Base-by-base conservation (phyloP, 2,113 vertebrate species). In the Oncorhynchus clarkii region DNA sequence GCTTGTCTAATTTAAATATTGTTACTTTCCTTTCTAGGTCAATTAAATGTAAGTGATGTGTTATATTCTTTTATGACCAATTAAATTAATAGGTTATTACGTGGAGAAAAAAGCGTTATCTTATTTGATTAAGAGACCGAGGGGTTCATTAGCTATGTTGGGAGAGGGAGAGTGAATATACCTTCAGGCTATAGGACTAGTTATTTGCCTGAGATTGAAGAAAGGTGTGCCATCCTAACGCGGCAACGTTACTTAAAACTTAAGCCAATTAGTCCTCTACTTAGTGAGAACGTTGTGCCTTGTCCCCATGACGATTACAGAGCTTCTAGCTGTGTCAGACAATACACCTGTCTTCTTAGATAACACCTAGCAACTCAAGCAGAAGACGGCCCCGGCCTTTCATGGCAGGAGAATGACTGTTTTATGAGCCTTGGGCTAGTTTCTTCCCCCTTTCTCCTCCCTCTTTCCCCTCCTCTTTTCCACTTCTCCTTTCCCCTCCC, bases 81-180 rank as follows among this genome's bases (percentile, higher is more conserved):
- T 99, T 97, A 96, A 96, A 99, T 97, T 96, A 99, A 97, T 97
- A 98, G 97, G 95, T 96, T 98, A 98, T 97, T 95, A 96, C 90
- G 9, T 74, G 77, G 7, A 68, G 64, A 92, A 93, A 93, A 93
- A 91, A 93, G 88, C 88, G 93, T 94, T 96, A 94, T 95, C 95
- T 95, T 96, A 96, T 98, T 97, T 97, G 96, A 98, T 98, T 98
- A 97, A 95, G 95, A 94, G 95, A 94, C 94, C 94, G 94, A 93
- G 94, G 51, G 94, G 95, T 96, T 97, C 95, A 96, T 98, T 97
- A 96, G 94, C 94, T 91, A 92, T 75, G 74, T 45, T 85, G 72
- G 93, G 90, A 95, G 95, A 18, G 49, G 59, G 90, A 95, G 95
- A 18, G 51, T 6, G 59, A 9, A 93, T 96, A 96, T 82, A 82